Conservation (phyloP, 2,797 vertebrate genomes). For the Acanthis flammea region DNA sequence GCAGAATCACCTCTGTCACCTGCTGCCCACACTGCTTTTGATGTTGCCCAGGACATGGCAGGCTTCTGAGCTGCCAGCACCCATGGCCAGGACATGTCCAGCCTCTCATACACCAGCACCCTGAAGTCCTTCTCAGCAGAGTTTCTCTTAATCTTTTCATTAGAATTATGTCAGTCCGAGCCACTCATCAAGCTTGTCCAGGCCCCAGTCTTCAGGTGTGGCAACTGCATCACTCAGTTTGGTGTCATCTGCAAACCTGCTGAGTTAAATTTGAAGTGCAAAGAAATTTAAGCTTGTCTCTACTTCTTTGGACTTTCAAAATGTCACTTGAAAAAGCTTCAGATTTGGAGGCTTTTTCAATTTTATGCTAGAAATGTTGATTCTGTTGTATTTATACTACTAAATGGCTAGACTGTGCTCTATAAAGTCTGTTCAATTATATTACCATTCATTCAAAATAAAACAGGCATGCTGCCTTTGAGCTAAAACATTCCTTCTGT, state of each 20-base stretch:
- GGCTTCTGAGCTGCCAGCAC: not conserved
- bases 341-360: not conserved
- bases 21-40: not conserved
- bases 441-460: not conserved
- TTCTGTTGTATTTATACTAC: not conserved
- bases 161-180: not conserved
- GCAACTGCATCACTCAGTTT: not conserved
- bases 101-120: not conserved
- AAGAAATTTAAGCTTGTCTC: not conserved
- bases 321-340: not conserved
- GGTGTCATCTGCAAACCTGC: not conserved
- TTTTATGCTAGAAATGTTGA: not conserved
- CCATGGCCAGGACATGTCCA: not conserved
- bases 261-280: not conserved
- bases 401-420: not conserved
- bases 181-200: not conserved
- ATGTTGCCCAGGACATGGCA: not conserved
- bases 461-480: not conserved
- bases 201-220: not conserved
- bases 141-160: not conserved
- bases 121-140: not conserved
- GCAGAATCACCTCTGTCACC: not conserved
- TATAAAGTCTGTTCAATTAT: not conserved
- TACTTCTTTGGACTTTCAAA: not conserved
- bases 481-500: not conserved